These are phyloP conservation scores for Apus apus DNA, from an alignment of 2,113 vertebrate genomes.

Conservation along the genomic window DNA sequence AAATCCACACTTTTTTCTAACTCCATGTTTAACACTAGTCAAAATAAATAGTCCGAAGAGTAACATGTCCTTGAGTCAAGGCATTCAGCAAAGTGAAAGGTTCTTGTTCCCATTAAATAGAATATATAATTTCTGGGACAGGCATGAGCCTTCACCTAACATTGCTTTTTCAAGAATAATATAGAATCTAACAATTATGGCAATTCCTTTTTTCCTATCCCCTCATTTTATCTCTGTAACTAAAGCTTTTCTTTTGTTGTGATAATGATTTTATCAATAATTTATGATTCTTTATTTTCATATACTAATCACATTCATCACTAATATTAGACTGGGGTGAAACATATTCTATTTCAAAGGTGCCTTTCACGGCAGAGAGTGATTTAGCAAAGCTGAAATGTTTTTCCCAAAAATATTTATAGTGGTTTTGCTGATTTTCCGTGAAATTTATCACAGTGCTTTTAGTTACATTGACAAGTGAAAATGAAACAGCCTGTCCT, in stretches of 20 bases:
- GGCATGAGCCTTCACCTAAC: background rate
- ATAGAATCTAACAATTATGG: background rate
- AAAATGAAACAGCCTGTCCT: background rate
- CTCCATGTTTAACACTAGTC: background rate
- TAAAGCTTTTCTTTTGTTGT: background rate
- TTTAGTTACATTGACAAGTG: background rate
- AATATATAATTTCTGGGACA: background rate
- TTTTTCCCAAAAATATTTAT: background rate
- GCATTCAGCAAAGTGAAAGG: background rate
- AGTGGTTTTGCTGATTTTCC: background rate
- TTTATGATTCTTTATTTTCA: constrained; percentile 33
- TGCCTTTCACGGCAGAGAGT: background rate
- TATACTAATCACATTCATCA: background rate
- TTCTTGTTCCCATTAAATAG: background rate
- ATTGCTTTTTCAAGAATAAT: background rate
- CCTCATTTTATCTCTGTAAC: background rate
- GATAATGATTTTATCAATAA: constrained; percentile 33
- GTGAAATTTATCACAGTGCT: background rate
- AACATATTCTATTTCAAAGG: background rate
- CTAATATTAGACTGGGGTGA: background rate
- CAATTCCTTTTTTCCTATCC: background rate
- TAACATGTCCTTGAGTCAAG: background rate
- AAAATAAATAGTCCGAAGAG: background rate
- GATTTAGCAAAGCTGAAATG: background rate
- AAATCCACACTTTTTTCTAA: background rate